Conservation (phyloP, 2,888 invertebrate genomes). For the Cheilosia scutellata region DNA sequence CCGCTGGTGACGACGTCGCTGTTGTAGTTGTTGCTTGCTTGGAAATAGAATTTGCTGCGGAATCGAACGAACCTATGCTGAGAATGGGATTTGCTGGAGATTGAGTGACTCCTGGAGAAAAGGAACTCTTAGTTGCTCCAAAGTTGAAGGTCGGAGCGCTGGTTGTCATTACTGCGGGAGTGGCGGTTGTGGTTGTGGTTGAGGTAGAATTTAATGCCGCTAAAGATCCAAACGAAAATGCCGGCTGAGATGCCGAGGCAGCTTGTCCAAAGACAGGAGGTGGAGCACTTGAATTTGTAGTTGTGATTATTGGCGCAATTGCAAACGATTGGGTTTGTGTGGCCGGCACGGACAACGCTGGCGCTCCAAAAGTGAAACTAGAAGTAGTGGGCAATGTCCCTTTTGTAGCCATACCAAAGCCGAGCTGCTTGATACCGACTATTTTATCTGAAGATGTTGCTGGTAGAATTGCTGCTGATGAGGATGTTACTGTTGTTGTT, state of each 20-base stretch:
- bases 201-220: conserved; percentile 35
- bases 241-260: conserved; percentile 6
- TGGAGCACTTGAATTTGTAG: conserved; percentile 19
- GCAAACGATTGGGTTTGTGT: conserved; percentile 36
- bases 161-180: conserved; percentile 2
- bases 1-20: background rate
- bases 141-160: conserved; percentile 47
- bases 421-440: conserved; percentile 31
- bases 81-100: background rate
- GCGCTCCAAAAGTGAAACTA: conserved; percentile 38
- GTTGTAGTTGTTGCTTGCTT: conserved; percentile 30
- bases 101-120: background rate
- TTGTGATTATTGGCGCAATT: conserved; percentile 17
- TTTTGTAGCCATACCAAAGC: conserved; percentile 22
- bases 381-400: conserved; percentile 21
- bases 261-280: conserved; percentile 34
- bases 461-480: conserved; percentile 6
- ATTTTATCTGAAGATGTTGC: background rate
- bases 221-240: conserved; percentile 46
- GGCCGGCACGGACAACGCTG: conserved; percentile 5
- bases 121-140: conserved; percentile 15
- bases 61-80: conserved; percentile 6
- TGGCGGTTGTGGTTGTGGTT: conserved; percentile 19
- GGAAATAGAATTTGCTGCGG: background rate
- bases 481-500: conserved; percentile 14